These are phyloP conservation scores for Colaptes auratus DNA, from an alignment of 2,113 vertebrate species.

Conservation along the genomic window DNA sequence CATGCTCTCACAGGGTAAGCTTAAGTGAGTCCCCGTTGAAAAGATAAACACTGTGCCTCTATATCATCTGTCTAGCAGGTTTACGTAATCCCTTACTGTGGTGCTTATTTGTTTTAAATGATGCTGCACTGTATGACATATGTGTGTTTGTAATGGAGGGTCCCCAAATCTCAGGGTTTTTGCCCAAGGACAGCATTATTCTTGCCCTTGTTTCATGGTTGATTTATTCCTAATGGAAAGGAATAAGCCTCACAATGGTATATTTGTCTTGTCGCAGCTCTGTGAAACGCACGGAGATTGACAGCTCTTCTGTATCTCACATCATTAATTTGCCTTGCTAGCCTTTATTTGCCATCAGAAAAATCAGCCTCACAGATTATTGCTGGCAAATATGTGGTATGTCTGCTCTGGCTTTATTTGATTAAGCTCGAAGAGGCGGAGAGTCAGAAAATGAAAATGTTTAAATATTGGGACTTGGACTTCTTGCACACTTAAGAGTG, in stretches of 20 bases:
- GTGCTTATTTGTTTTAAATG: conserved; percentile 42
- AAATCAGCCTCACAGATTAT: neutral
- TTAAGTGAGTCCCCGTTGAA: conserved; percentile 6
- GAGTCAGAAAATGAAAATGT: neutral
- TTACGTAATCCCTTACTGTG: conserved; percentile 48
- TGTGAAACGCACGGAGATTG: neutral
- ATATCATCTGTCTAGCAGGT: conserved; percentile 4
- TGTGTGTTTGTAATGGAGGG: neutral
- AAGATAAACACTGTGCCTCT: neutral
- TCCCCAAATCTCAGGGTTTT: conserved; percentile 34
- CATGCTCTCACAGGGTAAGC: neutral
- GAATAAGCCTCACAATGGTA: conserved; percentile 10
- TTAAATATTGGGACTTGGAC: neutral
- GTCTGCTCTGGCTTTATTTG: neutral
- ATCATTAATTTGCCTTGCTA: conserved; percentile 27
- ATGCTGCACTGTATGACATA: neutral
- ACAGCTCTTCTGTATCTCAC: conserved; percentile 8
- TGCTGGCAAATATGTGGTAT: neutral
- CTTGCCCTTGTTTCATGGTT: conserved; percentile 38
- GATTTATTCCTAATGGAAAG: conserved; percentile 61
- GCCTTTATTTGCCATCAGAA: conserved; percentile 7
- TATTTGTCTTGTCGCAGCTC: conserved; percentile 29
- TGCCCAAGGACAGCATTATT: conserved; percentile 6
- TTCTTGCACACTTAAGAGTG: neutral
- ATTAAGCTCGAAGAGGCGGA: neutral